Percentiles rank a stretch among this genome's conserved stretches.
Conservation (phyloP, 1,140 invertebrate species). For the Contarinia nasturtii region DNA sequence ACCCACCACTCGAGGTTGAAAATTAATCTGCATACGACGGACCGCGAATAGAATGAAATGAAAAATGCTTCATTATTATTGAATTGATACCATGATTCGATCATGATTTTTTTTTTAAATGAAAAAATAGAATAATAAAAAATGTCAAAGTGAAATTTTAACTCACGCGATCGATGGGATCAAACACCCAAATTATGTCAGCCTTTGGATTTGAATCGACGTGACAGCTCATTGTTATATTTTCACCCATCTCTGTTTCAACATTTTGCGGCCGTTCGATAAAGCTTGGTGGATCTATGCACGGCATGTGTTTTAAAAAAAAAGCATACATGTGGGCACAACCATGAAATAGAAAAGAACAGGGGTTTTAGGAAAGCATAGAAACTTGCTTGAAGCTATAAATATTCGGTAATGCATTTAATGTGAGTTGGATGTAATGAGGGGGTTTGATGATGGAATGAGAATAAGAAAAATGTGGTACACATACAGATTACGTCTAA, state of each 20-base stretch:
- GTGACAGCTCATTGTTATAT: slow-evolving; percentile 51
- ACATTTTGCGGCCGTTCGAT: slow-evolving; percentile 39
- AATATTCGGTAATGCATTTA: background rate
- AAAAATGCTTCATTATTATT: background rate
- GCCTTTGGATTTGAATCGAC: slow-evolving; percentile 46
- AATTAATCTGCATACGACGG: background rate
- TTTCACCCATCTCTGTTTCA: slow-evolving; percentile 44
- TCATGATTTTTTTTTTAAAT: no score
- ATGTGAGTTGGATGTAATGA: background rate
- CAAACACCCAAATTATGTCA: slow-evolving; percentile 38
- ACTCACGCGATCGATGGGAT: slow-evolving; percentile 37
- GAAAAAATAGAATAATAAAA: background rate
- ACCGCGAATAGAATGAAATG: background rate
- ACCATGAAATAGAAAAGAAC: no score
- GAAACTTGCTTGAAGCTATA: background rate
- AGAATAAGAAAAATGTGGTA: no score
- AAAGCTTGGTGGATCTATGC: slow-evolving; percentile 50
- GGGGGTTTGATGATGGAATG: no score
- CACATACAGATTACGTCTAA: slow-evolving; percentile 55
- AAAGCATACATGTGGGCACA: no score
- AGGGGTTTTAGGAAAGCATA: background rate
- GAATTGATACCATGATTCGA: no score
- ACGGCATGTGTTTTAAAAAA: no score
- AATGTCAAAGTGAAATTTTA: background rate
- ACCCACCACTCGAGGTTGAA: slow-evolving; percentile 36